Conservation (phyloP, 2,113 vertebrate species). For the Stigmatopora nigra region DNA sequence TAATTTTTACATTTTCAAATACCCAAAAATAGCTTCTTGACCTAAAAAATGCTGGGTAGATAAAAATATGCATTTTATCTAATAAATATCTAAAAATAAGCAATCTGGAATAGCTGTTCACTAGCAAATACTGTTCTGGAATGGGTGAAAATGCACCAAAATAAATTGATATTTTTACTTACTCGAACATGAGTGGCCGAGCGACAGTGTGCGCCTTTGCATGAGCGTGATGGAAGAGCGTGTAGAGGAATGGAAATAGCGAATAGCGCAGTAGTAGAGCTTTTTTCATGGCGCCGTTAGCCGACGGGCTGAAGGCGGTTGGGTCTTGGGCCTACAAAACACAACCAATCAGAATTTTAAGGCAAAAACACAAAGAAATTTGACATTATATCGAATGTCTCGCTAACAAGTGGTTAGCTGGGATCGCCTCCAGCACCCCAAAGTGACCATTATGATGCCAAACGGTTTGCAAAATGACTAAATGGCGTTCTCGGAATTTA, state of each 20-base stretch:
- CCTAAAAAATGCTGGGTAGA: too few relatives aligned
- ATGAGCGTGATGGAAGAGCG: conserved; percentile 81
- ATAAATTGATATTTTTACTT: conserved; percentile 23
- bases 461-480: too few relatives aligned
- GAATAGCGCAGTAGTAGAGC: conserved; percentile 78
- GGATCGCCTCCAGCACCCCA: too few relatives aligned
- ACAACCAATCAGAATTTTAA: background rate
- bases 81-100: too few relatives aligned
- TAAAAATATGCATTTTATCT: too few relatives aligned
- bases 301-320: conserved; percentile 65
- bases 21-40: too few relatives aligned
- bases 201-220: conserved; percentile 74
- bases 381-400: background rate
- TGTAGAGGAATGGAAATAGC: conserved; percentile 82
- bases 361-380: background rate
- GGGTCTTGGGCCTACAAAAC: conserved; percentile 78
- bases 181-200: conserved; percentile 82
- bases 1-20: too few relatives aligned
- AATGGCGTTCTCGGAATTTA: too few relatives aligned
- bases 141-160: background rate
- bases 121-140: too few relatives aligned
- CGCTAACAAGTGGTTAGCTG: background rate
- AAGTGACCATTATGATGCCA: too few relatives aligned
- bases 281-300: conserved; percentile 72
- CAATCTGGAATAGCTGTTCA: too few relatives aligned